Conservation (phyloP, 2,797 vertebrate species). For the Myotis planiceps region DNA sequence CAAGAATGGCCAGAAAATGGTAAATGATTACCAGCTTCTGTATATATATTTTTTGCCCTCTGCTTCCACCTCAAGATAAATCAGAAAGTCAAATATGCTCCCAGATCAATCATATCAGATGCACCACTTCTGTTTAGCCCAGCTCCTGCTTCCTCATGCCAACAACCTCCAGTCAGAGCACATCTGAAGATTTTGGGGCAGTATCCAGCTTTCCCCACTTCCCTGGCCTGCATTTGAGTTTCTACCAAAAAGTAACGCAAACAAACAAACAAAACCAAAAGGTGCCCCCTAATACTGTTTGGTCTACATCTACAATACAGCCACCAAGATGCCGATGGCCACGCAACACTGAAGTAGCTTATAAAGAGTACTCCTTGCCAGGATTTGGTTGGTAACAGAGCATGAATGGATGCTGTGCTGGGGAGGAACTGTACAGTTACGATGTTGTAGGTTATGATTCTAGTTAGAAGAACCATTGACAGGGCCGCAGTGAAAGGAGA, state of each 20-base stretch:
- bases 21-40: neutral
- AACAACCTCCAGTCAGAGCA: neutral
- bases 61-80: neutral
- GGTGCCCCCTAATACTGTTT: too few species aligned
- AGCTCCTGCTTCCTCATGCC: neutral
- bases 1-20: neutral
- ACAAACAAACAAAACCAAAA: too few species aligned
- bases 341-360: neutral
- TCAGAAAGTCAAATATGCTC: neutral
- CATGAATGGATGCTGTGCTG: neutral
- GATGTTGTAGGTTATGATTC: neutral
- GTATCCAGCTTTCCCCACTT: neutral
- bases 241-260: neutral
- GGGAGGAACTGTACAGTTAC: neutral
- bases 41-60: neutral
- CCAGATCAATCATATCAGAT: neutral
- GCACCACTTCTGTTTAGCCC: neutral
- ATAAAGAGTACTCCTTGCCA: too few species aligned
- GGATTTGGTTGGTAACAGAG: neutral
- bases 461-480: neutral
- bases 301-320: neutral
- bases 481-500: neutral
- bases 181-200: neutral
- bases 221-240: neutral
- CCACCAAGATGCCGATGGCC: neutral